These are phyloP conservation scores for Coturnix japonica DNA, from an alignment of 2,113 vertebrate species.

Conservation along the genomic window DNA sequence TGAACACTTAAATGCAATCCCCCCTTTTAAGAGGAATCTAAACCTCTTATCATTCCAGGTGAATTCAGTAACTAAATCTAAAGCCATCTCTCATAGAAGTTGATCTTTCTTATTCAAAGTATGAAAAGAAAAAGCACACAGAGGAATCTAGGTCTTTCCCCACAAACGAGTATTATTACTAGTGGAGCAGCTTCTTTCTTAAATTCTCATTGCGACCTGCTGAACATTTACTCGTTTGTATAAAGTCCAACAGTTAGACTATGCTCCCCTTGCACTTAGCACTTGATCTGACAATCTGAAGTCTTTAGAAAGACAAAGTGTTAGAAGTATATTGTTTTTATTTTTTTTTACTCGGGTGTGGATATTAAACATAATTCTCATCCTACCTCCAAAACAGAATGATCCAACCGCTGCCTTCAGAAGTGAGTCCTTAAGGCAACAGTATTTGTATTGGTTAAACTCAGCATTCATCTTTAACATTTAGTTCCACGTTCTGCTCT, in stretches of 20 bases:
- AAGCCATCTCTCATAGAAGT: not conserved
- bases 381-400: not conserved
- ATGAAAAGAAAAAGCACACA: not conserved
- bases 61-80: not conserved
- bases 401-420: not conserved
- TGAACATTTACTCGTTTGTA: constrained; percentile 21
- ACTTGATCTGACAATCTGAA: not conserved
- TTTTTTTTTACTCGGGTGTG: not conserved
- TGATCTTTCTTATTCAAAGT: not conserved
- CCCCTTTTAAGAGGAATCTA: not conserved
- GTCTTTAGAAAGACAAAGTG: not conserved
- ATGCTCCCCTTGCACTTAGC: not conserved
- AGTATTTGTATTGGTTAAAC: not conserved
- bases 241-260: not conserved
- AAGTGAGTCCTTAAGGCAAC: not conserved
- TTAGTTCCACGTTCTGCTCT: constrained; percentile 5
- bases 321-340: not conserved
- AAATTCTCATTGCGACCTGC: not conserved
- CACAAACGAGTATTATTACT: not conserved
- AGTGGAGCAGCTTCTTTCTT: not conserved
- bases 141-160: not conserved
- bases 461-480: constrained; percentile 39
- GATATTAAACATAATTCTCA: not conserved
- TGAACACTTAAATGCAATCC: not conserved
- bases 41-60: not conserved